Percentiles rank a stretch among this genome's conserved stretches.
Conservation (phyloP, 2,888 invertebrate species). For the Patella ulyssiponensis region DNA sequence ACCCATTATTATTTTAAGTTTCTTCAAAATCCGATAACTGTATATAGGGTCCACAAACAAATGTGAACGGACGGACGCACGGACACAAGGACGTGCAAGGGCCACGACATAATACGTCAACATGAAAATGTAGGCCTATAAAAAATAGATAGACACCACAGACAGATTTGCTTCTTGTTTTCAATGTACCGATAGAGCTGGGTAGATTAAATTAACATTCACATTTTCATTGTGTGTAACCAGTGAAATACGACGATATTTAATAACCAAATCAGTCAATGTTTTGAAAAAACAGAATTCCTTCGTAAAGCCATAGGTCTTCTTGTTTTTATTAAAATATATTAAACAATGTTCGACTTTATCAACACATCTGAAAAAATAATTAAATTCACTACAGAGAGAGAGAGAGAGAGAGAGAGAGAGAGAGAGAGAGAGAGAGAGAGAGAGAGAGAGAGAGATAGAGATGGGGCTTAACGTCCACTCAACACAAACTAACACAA, state of each 20-base stretch:
- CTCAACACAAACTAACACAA: too few relatives aligned
- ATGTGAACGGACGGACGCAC: too few relatives aligned
- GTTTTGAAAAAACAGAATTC: constrained; percentile 93
- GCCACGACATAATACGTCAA: too few relatives aligned
- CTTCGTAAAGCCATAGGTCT: constrained; percentile 91
- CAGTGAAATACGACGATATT: constrained; percentile 90
- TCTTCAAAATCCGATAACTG: too few relatives aligned
- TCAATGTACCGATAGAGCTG: constrained; percentile 70
- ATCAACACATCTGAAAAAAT: constrained; percentile 79
- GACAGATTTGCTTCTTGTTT: too few relatives aligned
- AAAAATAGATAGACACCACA: too few relatives aligned
- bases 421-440: constrained; percentile 30
- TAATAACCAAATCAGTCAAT: constrained; percentile 88
- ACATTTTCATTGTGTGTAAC: constrained; percentile 93
- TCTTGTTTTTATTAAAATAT: constrained; percentile 81
- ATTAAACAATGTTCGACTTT: constrained; percentile 94
- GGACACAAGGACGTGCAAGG: too few relatives aligned
- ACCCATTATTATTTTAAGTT: too few relatives aligned
- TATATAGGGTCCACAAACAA: too few relatives aligned
- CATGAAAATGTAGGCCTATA: too few relatives aligned
- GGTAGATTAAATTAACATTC: constrained; percentile 85
- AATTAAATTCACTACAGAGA: too few relatives aligned
- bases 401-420: constrained; percentile 31
- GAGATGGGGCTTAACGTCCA: too few relatives aligned
- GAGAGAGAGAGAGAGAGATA: neutral